Evolutionary conservation across 2,113 vertebrate genomes (phyloP), one percentile per base, ranked within the genome.

Genomic region (Trogon surrucura): DNA sequence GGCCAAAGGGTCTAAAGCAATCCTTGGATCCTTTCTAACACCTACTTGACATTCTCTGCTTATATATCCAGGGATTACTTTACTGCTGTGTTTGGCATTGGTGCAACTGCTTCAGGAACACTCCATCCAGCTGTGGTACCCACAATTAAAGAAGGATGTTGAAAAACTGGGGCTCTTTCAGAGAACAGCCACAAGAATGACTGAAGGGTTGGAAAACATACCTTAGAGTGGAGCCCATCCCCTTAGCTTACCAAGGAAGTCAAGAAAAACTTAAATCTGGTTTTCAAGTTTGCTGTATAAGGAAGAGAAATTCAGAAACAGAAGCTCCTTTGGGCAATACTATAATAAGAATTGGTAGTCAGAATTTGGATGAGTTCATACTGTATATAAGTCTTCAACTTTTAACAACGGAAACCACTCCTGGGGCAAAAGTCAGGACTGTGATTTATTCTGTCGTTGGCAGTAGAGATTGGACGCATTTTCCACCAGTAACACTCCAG

Each of bases 121-220:
- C 50, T 89, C 70, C 81, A 91, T 94, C 84, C 78, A 95, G 84
- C 80, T 94, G 80, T 85, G 87, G 73, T 88, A 57, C 89, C 83
- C 89, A 85, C 94, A 96, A 88, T 89, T 95, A 81, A 79, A 96
- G 84, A 89, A 93, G 78, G 70, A 94, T 93, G 74, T 95, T 93
- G 73, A 92, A 85, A 89, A 96, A 44, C 72, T 86, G 80, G 70
- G 61, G 0, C 26, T 79, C 30, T 87, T 75, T 89, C 91, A 89
- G 84, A 80, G 62, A 81, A 80, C 81, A 96, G 53, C 91, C 94
- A 34, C 91, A 95, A 82, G 84, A 94, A 89, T 61, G 70, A 75
- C 61, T 57, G 66, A 58, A 79, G 57, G 78, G 87, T 25, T 92
- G 87, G 86, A 85, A 94, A 95, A 91, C 26, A 22, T 10, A 22